A percentile compares a stretch with the other conserved stretches of the same genome.
phyloP scores from a whole-genome alignment of 2,113 vertebrate genomes.

The Taurulus bubalis region DNA sequence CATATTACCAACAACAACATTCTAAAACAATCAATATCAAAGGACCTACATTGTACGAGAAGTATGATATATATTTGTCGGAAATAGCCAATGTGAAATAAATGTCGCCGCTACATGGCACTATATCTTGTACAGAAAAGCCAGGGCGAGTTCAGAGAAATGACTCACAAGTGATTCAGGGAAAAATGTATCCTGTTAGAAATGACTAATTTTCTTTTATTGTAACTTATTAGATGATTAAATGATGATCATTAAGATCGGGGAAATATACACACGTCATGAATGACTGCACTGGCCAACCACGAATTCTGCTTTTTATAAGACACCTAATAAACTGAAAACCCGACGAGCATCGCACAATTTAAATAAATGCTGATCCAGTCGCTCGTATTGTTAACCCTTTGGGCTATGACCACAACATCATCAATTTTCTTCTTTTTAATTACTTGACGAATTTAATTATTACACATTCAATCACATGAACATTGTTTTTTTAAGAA shows the following conservation, averaged over 20 bases:
- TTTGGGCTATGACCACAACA: slow-evolving; percentile 81
- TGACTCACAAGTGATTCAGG: background rate
- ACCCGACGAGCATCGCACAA: slow-evolving; percentile 74
- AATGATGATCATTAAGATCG: slow-evolving; percentile 73
- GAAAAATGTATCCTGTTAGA: background rate
- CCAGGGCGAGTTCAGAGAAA: slow-evolving; percentile 59
- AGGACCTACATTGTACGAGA: background rate
- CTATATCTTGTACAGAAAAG: slow-evolving; percentile 1
- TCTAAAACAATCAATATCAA: background rate
- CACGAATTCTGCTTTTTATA: slow-evolving; percentile 79
- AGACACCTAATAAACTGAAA: slow-evolving; percentile 80
- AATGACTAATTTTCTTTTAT: slow-evolving; percentile 5
- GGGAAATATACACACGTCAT: slow-evolving; percentile 67
- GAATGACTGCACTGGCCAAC: slow-evolving; percentile 83
- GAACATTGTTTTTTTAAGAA: slow-evolving; percentile 78
- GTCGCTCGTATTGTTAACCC: slow-evolving; percentile 74
- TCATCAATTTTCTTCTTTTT: slow-evolving; percentile 73
- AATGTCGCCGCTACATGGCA: background rate
- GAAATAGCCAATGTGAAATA: background rate
- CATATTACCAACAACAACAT: background rate
- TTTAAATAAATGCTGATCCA: slow-evolving; percentile 73
- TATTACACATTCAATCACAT: slow-evolving; percentile 82
- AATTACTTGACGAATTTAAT: slow-evolving; percentile 78
- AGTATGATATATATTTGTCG: background rate
- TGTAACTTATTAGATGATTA: slow-evolving; percentile 71